These are phyloP conservation scores for Craterocephalus amniculus DNA, from an alignment of 2,797 vertebrate species.

Conservation along the genomic window DNA sequence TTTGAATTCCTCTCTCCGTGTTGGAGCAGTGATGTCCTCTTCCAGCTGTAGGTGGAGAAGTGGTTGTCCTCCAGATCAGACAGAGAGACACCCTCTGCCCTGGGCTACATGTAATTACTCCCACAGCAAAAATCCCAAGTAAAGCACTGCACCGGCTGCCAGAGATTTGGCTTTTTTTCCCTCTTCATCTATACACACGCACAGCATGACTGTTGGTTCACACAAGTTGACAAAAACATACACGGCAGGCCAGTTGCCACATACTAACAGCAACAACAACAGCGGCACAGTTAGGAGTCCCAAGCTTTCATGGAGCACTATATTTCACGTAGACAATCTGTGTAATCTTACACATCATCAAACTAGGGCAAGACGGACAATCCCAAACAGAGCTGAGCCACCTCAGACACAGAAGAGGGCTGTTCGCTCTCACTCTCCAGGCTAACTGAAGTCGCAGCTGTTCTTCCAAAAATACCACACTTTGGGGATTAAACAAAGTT, in stretches of 20 bases:
- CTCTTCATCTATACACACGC: neutral
- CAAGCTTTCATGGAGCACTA: conserved; percentile 39
- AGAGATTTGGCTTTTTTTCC: conserved; percentile 18
- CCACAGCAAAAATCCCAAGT: conserved; percentile 43
- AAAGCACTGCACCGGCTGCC: conserved; percentile 43
- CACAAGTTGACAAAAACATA: conserved; percentile 12
- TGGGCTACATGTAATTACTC: conserved; percentile 65
- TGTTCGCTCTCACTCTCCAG: neutral
- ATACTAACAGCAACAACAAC: conserved; percentile 36
- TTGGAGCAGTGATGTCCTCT: conserved; percentile 31
- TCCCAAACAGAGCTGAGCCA: conserved; percentile 17
- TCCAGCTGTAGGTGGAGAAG: conserved; percentile 49
- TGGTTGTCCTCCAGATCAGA: conserved; percentile 66
- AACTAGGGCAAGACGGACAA: conserved; percentile 24
- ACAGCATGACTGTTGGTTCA: conserved; percentile 22
- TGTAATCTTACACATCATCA: conserved; percentile 40
- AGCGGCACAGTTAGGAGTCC: conserved; percentile 48
- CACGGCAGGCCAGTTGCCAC: conserved; percentile 43
- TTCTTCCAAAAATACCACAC: neutral
- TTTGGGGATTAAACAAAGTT: neutral
- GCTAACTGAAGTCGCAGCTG: conserved; percentile 20
- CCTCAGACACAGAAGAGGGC: conserved; percentile 1
- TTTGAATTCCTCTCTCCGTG: conserved; percentile 18
- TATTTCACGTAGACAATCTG: conserved; percentile 56
- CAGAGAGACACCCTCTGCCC: conserved; percentile 53